Base-by-base conservation (phyloP, 2,797 vertebrate species). In the Apodemus agrarius region DNA sequence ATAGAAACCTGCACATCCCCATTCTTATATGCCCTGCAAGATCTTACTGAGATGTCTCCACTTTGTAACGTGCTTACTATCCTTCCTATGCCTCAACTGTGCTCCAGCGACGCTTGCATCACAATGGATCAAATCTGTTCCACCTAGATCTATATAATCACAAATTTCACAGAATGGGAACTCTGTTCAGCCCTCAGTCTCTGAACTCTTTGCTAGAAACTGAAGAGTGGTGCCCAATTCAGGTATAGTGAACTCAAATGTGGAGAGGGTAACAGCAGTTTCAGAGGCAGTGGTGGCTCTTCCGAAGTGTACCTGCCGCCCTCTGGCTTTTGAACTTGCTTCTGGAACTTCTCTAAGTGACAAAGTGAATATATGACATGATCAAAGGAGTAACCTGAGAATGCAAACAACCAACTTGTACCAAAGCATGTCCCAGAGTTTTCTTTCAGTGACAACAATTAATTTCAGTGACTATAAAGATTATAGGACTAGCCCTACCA, bases 381-480 rank as follows among this genome's bases (percentile, higher is more conserved):
- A 93, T 81, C 65, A 96, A 90, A 94, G 57, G 80, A 59, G 34
- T 65, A 75, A 57, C n/a, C 11, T 82, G 67, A 81, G 95, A 84
- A 91, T 6, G 63, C 43, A 52, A 88, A 82, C 69, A 63, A 79
- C 19, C 29, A 69, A 69, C 19, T 46, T 46, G n/a, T 94, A 87
- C 40, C 54, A 95, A 86, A 65, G 29, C 29, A 57, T 10, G 49
- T 75, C 89, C 75, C 61, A 92, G 87, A 88, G 61, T 52, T 89
- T 90, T 90, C 81, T 87, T 61, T 46, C 43, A 43, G 24, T 17
- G 74, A 69, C 46, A 34, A 22, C 19, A 67, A 67, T 85, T 84
- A 46, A 65, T 40, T 46, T 43, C 26, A 63, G 29, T 31, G 82
- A 72, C 69, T 43, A 75, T 14, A 86, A 63, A 88, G 83, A 54